Evolutionary conservation across 2,113 vertebrate genomes (phyloP).

Genomic region (Perca schrenkii): DNA sequence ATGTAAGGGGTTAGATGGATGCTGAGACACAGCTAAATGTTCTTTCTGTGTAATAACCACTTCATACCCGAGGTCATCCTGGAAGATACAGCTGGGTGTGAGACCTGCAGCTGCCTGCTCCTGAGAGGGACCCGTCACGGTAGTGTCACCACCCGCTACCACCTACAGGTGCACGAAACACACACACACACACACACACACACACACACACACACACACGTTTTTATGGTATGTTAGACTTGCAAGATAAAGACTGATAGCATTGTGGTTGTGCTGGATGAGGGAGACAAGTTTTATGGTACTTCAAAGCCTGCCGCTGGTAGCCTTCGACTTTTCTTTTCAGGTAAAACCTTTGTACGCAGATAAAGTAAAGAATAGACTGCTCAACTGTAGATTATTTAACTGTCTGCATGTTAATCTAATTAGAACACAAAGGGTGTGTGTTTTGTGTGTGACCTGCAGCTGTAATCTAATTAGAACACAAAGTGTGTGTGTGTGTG

Average conservation of each 20-base stretch:
- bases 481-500: not conserved
- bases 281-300: slow-evolving; percentile 21
- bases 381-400: slow-evolving; percentile 19
- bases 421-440: not conserved
- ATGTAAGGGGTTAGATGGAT: not conserved
- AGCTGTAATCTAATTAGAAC: slow-evolving; percentile 78
- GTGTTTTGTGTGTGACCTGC: slow-evolving; percentile 85
- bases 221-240: slow-evolving; percentile 7
- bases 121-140: slow-evolving; percentile 90
- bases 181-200: too few species aligned
- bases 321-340: slow-evolving; percentile 25
- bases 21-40: not conserved
- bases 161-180: slow-evolving; percentile 81
- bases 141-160: slow-evolving; percentile 91
- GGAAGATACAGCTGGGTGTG: slow-evolving; percentile 90
- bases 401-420: slow-evolving; percentile 7
- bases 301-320: slow-evolving; percentile 41
- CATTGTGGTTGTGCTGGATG: slow-evolving; percentile 7
- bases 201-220: slow-evolving; percentile 21
- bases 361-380: slow-evolving; percentile 12
- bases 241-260: slow-evolving; percentile 37
- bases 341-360: slow-evolving; percentile 12
- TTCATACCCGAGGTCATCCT: slow-evolving; percentile 94
- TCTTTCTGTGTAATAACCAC: not conserved
- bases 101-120: slow-evolving; percentile 84